Evolutionary conservation across 1,140 invertebrate genomes (phyloP).

Genomic region (Fopius arisanus): DNA sequence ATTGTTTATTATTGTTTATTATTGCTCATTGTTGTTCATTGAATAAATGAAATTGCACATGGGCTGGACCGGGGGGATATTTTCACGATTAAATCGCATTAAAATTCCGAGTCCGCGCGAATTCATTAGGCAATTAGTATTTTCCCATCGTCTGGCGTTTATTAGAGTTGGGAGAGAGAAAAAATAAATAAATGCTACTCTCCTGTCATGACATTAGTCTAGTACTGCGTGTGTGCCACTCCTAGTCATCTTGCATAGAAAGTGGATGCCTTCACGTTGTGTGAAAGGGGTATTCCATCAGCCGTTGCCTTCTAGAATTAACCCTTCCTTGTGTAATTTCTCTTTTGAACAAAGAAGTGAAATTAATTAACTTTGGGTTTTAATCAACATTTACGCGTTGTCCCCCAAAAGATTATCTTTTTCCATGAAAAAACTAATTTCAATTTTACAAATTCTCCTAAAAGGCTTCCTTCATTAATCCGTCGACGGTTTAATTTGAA

Average conservation of each 20-base stretch:
- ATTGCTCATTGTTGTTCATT: too few species aligned
- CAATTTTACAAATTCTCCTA: too few species aligned
- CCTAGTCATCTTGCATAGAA: slow-evolving; percentile 13
- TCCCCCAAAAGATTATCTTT: too few species aligned
- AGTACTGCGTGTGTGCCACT: not conserved
- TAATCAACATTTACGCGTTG: too few species aligned
- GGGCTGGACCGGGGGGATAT: too few species aligned
- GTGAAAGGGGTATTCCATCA: slow-evolving; percentile 6
- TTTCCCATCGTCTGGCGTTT: not conserved
- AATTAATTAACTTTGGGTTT: not conserved
- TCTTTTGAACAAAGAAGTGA: not conserved
- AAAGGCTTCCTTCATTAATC: too few species aligned
- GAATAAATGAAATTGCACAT: not conserved
- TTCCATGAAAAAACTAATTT: too few species aligned
- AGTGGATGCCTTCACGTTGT: slow-evolving; percentile 12
- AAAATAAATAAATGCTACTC: not conserved
- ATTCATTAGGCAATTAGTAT: slow-evolving; percentile 3
- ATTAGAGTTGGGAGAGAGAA: not conserved
- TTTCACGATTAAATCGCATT: too few species aligned
- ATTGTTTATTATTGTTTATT: too few species aligned
- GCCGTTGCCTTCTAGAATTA: not conserved
- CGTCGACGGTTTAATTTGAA: too few species aligned
- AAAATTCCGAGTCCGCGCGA: not conserved
- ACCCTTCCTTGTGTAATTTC: slow-evolving; percentile 11
- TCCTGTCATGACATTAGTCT: not conserved